phyloP scores from a whole-genome alignment of 2,888 invertebrate genomes.

The Aquatica leii region DNA sequence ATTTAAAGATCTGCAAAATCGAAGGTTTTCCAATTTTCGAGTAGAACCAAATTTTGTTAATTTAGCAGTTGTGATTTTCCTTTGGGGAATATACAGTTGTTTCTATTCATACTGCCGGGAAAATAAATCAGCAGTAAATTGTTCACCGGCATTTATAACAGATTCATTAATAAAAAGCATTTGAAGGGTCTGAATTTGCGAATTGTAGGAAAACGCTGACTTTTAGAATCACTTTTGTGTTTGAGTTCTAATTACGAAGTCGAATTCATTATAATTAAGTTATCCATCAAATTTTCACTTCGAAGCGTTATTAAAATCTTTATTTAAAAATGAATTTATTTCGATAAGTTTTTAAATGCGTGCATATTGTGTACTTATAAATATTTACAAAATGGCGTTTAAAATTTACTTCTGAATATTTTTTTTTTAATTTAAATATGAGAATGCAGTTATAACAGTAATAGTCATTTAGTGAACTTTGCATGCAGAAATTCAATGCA shows the following conservation, averaged over 20 bases:
- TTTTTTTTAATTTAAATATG: conserved; percentile 23
- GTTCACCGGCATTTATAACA: conserved; percentile 25
- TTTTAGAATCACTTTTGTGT: conserved; percentile 36
- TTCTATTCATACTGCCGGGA: conserved; percentile 4
- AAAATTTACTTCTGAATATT: too few species aligned
- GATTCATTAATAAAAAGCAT: conserved; percentile 32
- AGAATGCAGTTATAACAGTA: conserved; percentile 4
- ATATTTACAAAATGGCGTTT: too few species aligned
- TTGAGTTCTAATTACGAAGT: conserved; percentile 36
- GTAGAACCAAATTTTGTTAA: background rate
- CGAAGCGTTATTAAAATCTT: conserved; percentile 28
- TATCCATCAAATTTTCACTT: conserved; percentile 36
- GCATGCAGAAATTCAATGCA: conserved; percentile 23
- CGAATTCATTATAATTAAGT: conserved; percentile 37
- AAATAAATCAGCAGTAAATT: conserved; percentile 21
- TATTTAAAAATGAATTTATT: conserved; percentile 3
- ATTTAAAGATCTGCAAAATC: background rate
- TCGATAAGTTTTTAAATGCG: too few species aligned
- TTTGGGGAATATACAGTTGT: conserved; percentile 1
- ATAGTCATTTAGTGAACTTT: conserved; percentile 21
- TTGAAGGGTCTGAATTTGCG: conserved; percentile 28
- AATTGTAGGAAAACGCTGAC: conserved; percentile 32
- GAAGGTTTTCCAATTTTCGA: background rate
- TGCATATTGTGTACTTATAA: too few species aligned
- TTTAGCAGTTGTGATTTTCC: background rate